Percentiles rank a stretch among this genome's conserved stretches.
Evolutionary conservation across 2,113 vertebrate species (phyloP).

Genomic region (Eretmochelys imbricata): DNA sequence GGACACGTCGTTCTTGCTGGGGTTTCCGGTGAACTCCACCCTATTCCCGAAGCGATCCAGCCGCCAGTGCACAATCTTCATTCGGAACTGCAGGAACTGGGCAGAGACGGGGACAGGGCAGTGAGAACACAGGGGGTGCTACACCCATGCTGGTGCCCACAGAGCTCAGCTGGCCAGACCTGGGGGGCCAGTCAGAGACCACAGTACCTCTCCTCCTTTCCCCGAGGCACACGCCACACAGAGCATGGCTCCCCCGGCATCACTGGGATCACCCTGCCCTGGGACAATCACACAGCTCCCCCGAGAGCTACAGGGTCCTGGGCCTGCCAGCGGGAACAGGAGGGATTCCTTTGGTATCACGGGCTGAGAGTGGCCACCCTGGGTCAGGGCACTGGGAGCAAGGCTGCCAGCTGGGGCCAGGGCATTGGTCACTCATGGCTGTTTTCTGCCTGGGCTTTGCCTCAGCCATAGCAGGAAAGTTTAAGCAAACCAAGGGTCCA

Average conservation of each 20-base stretch:
- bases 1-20: conserved; percentile 91
- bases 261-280: background rate
- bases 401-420: background rate
- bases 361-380: background rate
- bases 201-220: background rate
- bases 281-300: no score
- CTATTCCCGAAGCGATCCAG: conserved; percentile 88
- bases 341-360: background rate
- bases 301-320: background rate
- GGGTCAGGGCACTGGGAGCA: background rate
- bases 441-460: background rate
- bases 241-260: background rate
- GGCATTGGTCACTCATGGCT: background rate
- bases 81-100: conserved; percentile 93
- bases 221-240: background rate
- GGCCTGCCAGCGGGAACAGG: background rate
- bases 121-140: background rate
- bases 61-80: conserved; percentile 85
- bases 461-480: background rate
- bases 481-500: background rate
- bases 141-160: background rate
- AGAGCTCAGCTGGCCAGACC: background rate
- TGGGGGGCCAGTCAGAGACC: background rate
- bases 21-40: conserved; percentile 91
- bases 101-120: background rate